A percentile compares a stretch with the other conserved stretches of the same genome.
phyloP scores from a whole-genome alignment of 2,888 invertebrate species.

The Willowsia nigromaculata region DNA sequence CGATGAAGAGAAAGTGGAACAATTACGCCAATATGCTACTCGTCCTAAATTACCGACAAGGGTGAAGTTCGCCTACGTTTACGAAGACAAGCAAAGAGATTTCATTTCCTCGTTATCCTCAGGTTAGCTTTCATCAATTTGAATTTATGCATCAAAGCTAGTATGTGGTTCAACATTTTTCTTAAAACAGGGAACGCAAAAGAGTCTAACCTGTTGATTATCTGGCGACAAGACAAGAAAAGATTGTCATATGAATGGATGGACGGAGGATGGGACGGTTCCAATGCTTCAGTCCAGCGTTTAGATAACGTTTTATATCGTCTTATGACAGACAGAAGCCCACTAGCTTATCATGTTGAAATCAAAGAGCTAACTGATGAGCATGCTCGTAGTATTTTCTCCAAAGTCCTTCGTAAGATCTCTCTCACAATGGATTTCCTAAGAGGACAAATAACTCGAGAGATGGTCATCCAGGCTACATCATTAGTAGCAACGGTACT shows the following conservation, averaged over 20 bases:
- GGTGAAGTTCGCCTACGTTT: constrained; percentile 93
- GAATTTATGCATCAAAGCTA: background rate
- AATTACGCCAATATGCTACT: constrained; percentile 73
- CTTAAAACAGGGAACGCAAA: constrained; percentile 65
- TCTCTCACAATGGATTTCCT: constrained; percentile 87
- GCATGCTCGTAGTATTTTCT: constrained; percentile 87
- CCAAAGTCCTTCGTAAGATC: constrained; percentile 85
- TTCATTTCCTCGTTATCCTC: constrained; percentile 88
- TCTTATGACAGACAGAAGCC: constrained; percentile 80
- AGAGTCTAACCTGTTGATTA: constrained; percentile 76
- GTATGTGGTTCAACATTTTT: background rate
- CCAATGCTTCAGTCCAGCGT: constrained; percentile 82
- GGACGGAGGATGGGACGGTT: constrained; percentile 83
- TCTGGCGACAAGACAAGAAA: constrained; percentile 92
- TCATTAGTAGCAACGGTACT: constrained; percentile 89
- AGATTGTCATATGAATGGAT: constrained; percentile 95
- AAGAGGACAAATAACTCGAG: constrained; percentile 87
- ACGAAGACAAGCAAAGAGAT: constrained; percentile 88
- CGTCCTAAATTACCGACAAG: constrained; percentile 81
- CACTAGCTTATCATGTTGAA: constrained; percentile 76
- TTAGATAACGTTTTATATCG: constrained; percentile 87
- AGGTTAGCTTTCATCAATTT: constrained; percentile 71
- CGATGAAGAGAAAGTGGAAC: constrained; percentile 71
- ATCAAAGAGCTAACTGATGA: constrained; percentile 88
- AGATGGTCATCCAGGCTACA: constrained; percentile 89